These are phyloP conservation scores for Gymnocypris eckloni DNA, from an alignment of 2,797 vertebrate species.

Conservation along the genomic window DNA sequence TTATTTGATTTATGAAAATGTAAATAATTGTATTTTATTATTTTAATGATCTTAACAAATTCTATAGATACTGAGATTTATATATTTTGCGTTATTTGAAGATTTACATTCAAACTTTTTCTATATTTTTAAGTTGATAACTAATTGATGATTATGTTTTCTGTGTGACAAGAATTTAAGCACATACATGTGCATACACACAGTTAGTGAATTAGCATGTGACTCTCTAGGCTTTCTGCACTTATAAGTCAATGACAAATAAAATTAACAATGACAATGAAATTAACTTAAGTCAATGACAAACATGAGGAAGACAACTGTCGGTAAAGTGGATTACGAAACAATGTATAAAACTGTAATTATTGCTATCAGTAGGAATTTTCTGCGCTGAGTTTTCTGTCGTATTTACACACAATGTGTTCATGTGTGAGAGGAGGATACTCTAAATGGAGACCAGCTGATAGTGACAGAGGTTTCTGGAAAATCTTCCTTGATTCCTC, in stretches of 20 bases:
- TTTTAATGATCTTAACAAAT: not conserved
- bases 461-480: slow-evolving; percentile 43
- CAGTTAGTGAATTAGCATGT: not conserved
- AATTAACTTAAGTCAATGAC: not conserved
- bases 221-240: not conserved
- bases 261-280: no score
- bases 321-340: slow-evolving; percentile 17
- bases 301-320: not conserved
- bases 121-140: not conserved
- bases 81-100: not conserved
- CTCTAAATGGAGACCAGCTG: slow-evolving; percentile 42
- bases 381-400: not conserved
- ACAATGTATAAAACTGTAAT: not conserved
- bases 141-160: not conserved
- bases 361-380: slow-evolving; percentile 30
- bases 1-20: not conserved
- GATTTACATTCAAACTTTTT: not conserved
- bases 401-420: slow-evolving; percentile 5
- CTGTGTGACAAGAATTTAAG: not conserved
- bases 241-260: not conserved
- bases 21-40: not conserved
- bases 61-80: not conserved
- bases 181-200: not conserved
- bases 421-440: not conserved
- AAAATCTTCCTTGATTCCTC: not conserved